Evolutionary conservation across 2,113 vertebrate species (phyloP).

Genomic region (Manacus vitellinus): DNA sequence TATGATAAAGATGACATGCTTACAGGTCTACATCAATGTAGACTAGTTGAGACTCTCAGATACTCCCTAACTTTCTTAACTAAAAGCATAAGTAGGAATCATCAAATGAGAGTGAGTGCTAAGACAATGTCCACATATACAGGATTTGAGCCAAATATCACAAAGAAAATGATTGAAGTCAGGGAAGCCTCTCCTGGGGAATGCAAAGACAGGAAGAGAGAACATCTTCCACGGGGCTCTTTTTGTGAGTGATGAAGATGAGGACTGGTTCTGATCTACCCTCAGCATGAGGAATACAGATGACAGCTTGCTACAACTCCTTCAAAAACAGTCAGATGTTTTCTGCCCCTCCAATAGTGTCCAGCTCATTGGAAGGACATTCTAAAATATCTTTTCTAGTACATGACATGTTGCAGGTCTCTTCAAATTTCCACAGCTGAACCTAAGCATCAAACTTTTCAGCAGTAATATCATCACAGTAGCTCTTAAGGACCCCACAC

Average conservation of each 20-base stretch:
- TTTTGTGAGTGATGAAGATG: not conserved
- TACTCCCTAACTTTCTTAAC: not conserved
- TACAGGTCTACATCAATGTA: not conserved
- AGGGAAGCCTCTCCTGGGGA: not conserved
- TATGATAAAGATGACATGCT: conserved; percentile 10
- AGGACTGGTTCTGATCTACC: not conserved
- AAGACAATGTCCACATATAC: not conserved
- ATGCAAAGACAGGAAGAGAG: not conserved
- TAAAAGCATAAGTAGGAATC: conserved; percentile 12
- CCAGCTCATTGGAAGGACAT: not conserved
- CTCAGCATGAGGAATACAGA: not conserved
- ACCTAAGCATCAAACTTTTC: not conserved
- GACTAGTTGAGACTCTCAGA: not conserved
- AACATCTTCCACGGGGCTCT: not conserved
- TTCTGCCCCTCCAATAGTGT: not conserved
- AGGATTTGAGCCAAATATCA: conserved; percentile 8
- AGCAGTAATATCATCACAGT: not conserved
- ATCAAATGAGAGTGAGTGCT: not conserved
- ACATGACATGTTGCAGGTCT: not conserved
- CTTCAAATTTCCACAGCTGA: not conserved
- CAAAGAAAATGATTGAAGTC: not conserved
- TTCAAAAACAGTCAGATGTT: not conserved
- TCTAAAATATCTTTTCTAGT: not conserved
- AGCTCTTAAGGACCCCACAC: not conserved
- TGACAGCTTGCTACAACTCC: not conserved